Percentiles rank a stretch among this genome's conserved stretches.
Evolutionary conservation across 2,888 invertebrate genomes (phyloP).

Genomic region (Pachliopta kotzebuea): DNA sequence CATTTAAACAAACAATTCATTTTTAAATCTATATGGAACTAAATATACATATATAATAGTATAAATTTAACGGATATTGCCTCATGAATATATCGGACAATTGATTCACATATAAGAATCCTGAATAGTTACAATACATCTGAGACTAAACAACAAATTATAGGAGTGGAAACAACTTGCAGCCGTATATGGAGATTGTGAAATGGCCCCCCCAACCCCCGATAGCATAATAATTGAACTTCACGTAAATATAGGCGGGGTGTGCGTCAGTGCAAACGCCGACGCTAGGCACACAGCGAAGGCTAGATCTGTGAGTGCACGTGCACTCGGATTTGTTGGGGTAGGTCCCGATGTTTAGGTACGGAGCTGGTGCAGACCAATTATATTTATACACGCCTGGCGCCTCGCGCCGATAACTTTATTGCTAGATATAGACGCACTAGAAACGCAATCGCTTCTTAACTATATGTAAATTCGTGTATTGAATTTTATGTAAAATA

Average conservation of each 20-base stretch:
- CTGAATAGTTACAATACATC: conserved; percentile 11
- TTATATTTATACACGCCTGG: background rate
- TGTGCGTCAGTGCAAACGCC: conserved; percentile 42
- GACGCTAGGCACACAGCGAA: conserved; percentile 43
- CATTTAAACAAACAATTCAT: no score
- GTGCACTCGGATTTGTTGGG: conserved; percentile 53
- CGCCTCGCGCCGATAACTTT: background rate
- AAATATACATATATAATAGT: background rate
- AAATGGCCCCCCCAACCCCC: conserved; percentile 40
- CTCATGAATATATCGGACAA: background rate
- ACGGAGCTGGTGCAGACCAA: conserved; percentile 11
- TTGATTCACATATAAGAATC: background rate
- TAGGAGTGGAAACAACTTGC: conserved; percentile 30
- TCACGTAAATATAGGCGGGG: conserved; percentile 41
- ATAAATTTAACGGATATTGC: background rate
- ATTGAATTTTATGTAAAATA: no score
- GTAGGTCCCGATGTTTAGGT: conserved; percentile 44
- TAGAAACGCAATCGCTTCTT: no score
- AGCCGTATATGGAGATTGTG: conserved; percentile 28
- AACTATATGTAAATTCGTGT: no score
- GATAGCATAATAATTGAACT: conserved; percentile 54
- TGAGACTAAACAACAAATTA: conserved; percentile 19
- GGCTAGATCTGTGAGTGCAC: conserved; percentile 44
- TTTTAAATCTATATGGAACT: no score
- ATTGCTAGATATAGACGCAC: background rate